Conservation (phyloP, 2,797 vertebrate species). For the Anguilla anguilla region DNA sequence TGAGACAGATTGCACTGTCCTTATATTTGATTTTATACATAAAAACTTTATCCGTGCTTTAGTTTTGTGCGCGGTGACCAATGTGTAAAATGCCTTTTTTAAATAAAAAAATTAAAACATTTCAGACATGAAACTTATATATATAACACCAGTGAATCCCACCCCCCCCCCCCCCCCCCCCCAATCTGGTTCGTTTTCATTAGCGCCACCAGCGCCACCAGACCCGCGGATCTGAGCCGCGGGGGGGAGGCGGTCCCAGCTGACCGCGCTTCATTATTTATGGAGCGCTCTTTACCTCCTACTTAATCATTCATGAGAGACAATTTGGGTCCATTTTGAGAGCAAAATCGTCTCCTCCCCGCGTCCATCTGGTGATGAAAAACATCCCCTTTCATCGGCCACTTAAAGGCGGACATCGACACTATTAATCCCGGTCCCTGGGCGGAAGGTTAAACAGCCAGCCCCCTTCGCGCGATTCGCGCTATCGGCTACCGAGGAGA, state of each 20-base stretch:
- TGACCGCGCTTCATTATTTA: slow-evolving; percentile 11
- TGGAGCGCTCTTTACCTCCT: slow-evolving; percentile 7
- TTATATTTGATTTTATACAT: background rate
- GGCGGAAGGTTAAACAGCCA: background rate
- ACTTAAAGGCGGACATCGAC: slow-evolving; percentile 12
- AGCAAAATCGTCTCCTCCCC: background rate
- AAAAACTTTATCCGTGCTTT: too few species aligned
- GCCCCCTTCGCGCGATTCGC: background rate
- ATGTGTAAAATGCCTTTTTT: background rate
- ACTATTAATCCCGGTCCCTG: slow-evolving; percentile 6
- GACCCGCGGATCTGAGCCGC: background rate
- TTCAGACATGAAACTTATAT: too few species aligned
- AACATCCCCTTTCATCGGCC: background rate
- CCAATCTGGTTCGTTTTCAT: background rate
- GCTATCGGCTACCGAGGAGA: background rate
- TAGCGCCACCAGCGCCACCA: background rate
- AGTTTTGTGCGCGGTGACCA: background rate
- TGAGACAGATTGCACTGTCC: background rate
- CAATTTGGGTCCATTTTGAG: slow-evolving; percentile 15
- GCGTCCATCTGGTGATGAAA: slow-evolving; percentile 15
- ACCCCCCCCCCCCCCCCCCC: too few species aligned
- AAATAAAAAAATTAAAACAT: too few species aligned
- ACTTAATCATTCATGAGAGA: slow-evolving; percentile 16
- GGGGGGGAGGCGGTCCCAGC: background rate
- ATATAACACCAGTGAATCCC: too few species aligned